Evolutionary conservation across 35 echinoderm and acorn worm species (phyloP).

Genomic region (Lytechinus variegatus): DNA sequence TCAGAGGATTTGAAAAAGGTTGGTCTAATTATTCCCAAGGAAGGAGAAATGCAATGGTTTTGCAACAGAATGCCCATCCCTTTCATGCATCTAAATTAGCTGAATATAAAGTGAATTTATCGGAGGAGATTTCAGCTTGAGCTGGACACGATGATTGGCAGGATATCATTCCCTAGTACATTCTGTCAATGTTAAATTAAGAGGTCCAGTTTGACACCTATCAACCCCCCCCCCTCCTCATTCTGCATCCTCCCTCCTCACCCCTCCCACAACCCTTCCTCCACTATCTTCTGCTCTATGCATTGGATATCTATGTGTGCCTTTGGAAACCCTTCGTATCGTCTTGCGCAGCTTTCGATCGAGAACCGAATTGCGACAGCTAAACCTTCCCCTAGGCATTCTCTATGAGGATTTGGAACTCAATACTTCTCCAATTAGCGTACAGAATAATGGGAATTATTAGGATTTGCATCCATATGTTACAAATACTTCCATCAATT

Average conservation of each 20-base stretch:
- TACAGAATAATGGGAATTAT: constrained; percentile 57
- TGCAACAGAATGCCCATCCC: background rate
- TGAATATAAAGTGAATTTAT: constrained; percentile 15
- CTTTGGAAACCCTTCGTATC: background rate
- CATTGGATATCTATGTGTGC: background rate
- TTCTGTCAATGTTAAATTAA: background rate
- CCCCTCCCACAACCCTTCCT: background rate
- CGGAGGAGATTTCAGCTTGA: background rate
- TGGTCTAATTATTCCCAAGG: constrained; percentile 1
- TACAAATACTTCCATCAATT: constrained; percentile 56
- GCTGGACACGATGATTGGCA: background rate
- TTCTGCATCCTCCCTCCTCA: background rate
- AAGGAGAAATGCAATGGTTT: background rate
- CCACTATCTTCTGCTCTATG: background rate
- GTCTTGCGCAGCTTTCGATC: background rate
- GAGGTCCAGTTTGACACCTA: background rate
- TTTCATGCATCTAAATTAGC: background rate
- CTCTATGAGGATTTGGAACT: constrained; percentile 42
- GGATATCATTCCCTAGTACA: background rate
- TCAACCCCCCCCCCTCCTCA: background rate
- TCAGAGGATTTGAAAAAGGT: background rate
- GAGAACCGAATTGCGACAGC: constrained; percentile 13
- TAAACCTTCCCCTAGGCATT: constrained; percentile 50
- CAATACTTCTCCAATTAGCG: constrained; percentile 56
- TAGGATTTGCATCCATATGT: constrained; percentile 56